Percentiles rank a stretch among this genome's conserved stretches.
Conservation (phyloP, 2,888 invertebrate genomes). For the Luperina testacea region DNA sequence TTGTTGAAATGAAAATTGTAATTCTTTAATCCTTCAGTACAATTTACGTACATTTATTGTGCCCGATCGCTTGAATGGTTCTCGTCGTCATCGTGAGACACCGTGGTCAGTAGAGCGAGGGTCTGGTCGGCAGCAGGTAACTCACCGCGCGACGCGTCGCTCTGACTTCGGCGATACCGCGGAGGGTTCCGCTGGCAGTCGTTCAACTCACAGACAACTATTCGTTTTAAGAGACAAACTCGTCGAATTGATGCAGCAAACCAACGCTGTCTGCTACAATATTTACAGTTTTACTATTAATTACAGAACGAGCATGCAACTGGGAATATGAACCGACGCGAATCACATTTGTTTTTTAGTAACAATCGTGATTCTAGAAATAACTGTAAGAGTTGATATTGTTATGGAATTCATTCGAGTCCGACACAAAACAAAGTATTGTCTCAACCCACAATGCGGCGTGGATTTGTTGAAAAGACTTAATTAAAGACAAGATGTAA, state of each 20-base stretch:
- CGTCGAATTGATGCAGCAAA: constrained; percentile 60
- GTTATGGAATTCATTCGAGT: not conserved
- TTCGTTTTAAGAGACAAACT: constrained; percentile 63
- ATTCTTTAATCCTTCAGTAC: not conserved
- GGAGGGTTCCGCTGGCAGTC: constrained; percentile 40
- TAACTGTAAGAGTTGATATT: not conserved
- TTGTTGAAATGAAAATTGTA: not conserved
- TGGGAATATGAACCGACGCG: not conserved
- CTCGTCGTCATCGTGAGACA: not conserved
- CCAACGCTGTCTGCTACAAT: constrained; percentile 21
- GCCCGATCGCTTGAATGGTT: not conserved
- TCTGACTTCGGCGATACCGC: not conserved
- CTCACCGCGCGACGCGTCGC: not conserved
- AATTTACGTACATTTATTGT: not conserved
- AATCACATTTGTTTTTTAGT: not conserved
- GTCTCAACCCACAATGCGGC: not conserved
- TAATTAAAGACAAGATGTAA: constrained; percentile 6
- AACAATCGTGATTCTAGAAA: constrained; percentile 13
- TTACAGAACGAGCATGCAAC: constrained; percentile 13
- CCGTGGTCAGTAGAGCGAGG: not conserved
- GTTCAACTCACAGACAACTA: constrained; percentile 66
- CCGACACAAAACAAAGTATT: not conserved
- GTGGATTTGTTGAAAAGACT: not conserved
- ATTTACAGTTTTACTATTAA: constrained; percentile 34
- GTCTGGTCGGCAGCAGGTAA: constrained; percentile 1